A percentile compares a stretch with the other conserved stretches of the same genome.
phyloP scores from a whole-genome alignment of 2,113 vertebrate species.

The Mobula hypostoma region DNA sequence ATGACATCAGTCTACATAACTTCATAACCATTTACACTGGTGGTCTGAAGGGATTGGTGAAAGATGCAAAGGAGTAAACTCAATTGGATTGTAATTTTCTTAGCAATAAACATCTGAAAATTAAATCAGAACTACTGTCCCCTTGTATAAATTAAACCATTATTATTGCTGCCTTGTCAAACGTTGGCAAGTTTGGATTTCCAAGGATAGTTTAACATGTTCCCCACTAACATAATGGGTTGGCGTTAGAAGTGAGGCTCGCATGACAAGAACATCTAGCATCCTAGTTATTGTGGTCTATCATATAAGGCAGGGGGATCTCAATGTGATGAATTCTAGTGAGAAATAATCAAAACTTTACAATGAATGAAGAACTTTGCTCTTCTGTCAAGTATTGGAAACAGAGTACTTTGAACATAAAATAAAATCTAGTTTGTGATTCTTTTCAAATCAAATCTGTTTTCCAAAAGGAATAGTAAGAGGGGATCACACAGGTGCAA shows the following conservation, averaged over 20 bases:
- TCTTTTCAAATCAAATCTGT: not conserved
- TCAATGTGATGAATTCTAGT: conserved; percentile 51
- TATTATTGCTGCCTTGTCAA: not conserved
- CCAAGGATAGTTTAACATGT: not conserved
- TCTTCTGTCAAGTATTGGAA: not conserved
- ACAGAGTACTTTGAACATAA: not conserved
- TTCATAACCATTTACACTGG: not conserved
- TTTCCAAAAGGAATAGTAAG: no score
- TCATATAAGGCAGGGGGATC: conserved; percentile 51
- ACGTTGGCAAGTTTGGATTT: not conserved
- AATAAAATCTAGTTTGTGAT: not conserved
- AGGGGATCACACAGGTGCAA: no score
- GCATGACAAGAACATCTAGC: conserved; percentile 37
- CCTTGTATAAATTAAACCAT: not conserved
- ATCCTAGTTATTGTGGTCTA: conserved; percentile 55
- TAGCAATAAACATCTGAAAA: no score
- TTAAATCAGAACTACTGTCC: not conserved
- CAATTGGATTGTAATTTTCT: no score
- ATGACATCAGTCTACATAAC: not conserved
- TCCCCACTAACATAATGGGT: not conserved
- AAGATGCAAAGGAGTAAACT: not conserved
- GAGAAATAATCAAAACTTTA: conserved; percentile 10
- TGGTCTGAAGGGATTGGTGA: not conserved
- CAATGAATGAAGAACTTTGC: not conserved
- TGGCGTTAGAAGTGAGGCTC: not conserved